Base-by-base conservation (phyloP, 2,888 invertebrate species). In the Amphipoea oculea region DNA sequence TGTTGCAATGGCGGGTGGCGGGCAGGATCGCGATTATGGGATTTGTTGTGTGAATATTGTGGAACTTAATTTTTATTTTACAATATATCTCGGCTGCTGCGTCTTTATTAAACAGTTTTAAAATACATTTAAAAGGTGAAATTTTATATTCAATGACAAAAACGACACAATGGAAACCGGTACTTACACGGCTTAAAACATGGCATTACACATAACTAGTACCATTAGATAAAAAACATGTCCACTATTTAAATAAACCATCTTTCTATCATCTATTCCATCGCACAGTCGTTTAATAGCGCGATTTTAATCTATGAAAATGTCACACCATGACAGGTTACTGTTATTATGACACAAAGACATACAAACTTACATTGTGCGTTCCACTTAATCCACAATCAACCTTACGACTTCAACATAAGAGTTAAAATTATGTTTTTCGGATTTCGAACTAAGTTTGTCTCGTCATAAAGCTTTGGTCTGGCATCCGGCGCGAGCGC, bases 291-390 rank as follows among this genome's bases (percentile, higher is more conserved):
- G 92, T 94, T 94, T 95, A 95, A 96, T 95, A 94, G 93, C 92
- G 91, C 88, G 95, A 95, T 96, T 91, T 91, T 91, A 92, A 95
- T 95, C 95, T 95, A 89, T 91, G 90, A 95, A 95, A 94, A 93
- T 95, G 95, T 95, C 95, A 95, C 95, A 95, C 94, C 94, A 93
- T 96, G 96, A 96, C 96, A 96, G 94, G 94, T 95, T 93, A 94
- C 95, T 95, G 95, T 95, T 95, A 95, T 95, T 95, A 95, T 94
- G 93, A 94, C 92, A 93, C 91, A 92, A 92, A 89, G 82, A 91
- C 91, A 87, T 85, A 90, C 86, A 82, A 86, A 77, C 54, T 74
- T 69, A 78, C 20, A 17, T 60, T 77, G 72, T 83, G 70, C 76
- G 75, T 20, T 5, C 67, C 20, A 73, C 48, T 73, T 57, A 78